A percentile compares a stretch with the other conserved stretches of the same genome.
These are phyloP conservation scores for Meteorus colon DNA, from an alignment of 2,888 invertebrate species.

Conservation along the genomic window DNA sequence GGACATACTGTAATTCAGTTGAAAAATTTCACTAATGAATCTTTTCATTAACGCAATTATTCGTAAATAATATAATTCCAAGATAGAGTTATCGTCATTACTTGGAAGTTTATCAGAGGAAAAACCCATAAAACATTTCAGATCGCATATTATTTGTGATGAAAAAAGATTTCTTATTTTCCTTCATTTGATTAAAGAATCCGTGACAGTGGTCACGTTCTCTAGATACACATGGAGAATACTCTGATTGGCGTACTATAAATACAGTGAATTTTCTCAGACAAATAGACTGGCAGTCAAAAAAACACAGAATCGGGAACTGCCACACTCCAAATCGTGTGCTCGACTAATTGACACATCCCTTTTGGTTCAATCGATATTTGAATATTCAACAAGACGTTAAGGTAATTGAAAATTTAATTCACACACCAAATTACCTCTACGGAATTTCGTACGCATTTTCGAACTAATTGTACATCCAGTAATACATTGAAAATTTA, in stretches of 20 bases:
- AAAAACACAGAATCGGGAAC: neutral
- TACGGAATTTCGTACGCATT: too few relatives aligned
- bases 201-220: neutral
- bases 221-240: neutral
- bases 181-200: neutral
- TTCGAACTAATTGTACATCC: neutral
- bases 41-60: too few relatives aligned
- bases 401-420: neutral
- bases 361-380: neutral
- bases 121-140: neutral
- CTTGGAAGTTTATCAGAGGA: neutral
- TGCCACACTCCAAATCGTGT: too few relatives aligned
- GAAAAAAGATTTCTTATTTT: slow-evolving; percentile 12
- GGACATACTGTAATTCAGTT: too few relatives aligned
- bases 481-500: neutral
- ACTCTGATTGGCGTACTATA: neutral
- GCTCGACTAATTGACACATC: neutral
- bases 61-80: neutral
- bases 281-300: neutral
- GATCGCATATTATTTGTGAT: neutral
- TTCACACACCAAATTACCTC: neutral
- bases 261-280: slow-evolving; percentile 1
- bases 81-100: neutral
- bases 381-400: neutral
- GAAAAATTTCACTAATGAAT: too few relatives aligned